These are phyloP conservation scores for Malurus alboscapulatus DNA, from an alignment of 2,113 vertebrate species.

Conservation along the genomic window DNA sequence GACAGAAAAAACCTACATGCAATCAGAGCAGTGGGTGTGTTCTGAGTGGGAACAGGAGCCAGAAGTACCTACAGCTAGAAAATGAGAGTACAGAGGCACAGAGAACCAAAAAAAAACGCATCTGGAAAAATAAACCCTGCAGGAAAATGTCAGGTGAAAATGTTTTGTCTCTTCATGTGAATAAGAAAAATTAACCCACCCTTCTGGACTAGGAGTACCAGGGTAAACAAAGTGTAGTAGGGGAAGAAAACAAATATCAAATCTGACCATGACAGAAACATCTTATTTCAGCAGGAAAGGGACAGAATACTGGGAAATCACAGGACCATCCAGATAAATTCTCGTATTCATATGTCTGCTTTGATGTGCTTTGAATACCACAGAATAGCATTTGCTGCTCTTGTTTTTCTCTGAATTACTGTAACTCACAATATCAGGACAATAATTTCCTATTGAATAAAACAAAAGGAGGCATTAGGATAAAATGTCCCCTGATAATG, in stretches of 20 bases:
- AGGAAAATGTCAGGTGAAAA: neutral
- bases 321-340: neutral
- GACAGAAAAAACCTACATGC: neutral
- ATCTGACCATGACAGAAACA: neutral
- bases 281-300: neutral
- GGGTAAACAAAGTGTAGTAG: neutral
- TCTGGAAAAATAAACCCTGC: neutral
- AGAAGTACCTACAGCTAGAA: neutral
- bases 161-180: neutral
- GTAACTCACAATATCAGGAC: conserved; percentile 20
- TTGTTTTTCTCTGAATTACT: conserved; percentile 28
- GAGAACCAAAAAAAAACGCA: neutral
- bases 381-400: neutral
- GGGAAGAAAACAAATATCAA: neutral
- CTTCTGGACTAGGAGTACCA: neutral
- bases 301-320: neutral
- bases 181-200: neutral
- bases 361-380: neutral
- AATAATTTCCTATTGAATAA: conserved; percentile 47
- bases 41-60: neutral
- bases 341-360: neutral
- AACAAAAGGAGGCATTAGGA: conserved; percentile 41
- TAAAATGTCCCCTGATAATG: conserved; percentile 18
- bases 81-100: neutral
- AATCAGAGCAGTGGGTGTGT: neutral